Evolutionary conservation across 2,888 invertebrate species (phyloP), one percentile per base, ranked within the genome.

Genomic region (Sipha maydis): DNA sequence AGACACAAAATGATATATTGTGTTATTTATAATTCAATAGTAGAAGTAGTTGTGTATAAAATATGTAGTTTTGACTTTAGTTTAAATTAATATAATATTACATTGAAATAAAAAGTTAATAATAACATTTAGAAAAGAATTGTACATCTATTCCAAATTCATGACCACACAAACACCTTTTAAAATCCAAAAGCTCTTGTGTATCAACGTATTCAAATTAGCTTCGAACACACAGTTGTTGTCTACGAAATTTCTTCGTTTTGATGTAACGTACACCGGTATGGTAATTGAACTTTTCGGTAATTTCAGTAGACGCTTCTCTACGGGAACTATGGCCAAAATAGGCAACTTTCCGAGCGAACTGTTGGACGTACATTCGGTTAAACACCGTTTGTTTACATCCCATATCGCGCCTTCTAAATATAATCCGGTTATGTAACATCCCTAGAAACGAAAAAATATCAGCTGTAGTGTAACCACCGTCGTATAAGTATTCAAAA

Each of bases 371-470:
- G 94, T 93, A 56, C 97, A 97, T 90, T 94, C 93, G 89, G 93
- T 93, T 90, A 98, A 93, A 91, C 96, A 95, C 89, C 94, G 93
- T 14, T 94, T 94, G 89, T 94, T 93, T 31, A 93, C 90, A 91
- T 97, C 96, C 97, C 98, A 98, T 75, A 96, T 94, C 0, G 96
- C 96, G 0, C 98, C 98, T 92, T 98, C 97, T 91, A 98, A 92
- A 92, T 95, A 97, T 73, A 98, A 92, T 0, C 97, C 97, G 89
- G 95, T 93, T 7, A 96, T 94, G 91, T 95, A 95, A 91, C 96
- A 96, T 17, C 96, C 97, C 88, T 88, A 17, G 28, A 77, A 77
- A 48, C 28, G 41, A 54, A 48, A 69, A 1, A 28, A 4, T 34
- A 4, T 34, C 4, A 34, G n/a, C n/a, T 34, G 34, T 34, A 34